Conservation (phyloP, 2,888 invertebrate genomes). For the Nephrotoma appendiculata region DNA sequence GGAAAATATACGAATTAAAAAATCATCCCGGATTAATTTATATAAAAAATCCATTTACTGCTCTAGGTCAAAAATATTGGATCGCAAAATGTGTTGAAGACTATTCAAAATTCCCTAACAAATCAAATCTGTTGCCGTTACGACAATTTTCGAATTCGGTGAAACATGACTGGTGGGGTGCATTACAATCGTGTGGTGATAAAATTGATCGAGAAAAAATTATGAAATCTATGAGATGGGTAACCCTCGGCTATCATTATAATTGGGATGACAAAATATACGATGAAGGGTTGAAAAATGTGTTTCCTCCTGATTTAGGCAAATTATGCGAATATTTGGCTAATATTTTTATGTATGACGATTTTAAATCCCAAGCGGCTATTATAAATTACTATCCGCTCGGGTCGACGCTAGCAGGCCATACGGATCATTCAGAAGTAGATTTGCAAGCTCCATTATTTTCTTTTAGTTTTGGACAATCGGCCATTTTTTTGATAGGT, state of each 20-base stretch:
- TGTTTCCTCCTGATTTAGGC: constrained; percentile 61
- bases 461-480: constrained; percentile 91
- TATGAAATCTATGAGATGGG: constrained; percentile 61
- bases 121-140: constrained; percentile 22
- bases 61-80: constrained; percentile 69
- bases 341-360: constrained; percentile 36
- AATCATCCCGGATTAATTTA: constrained; percentile 59
- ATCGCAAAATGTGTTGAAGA: constrained; percentile 58
- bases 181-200: constrained; percentile 23
- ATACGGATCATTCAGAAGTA: constrained; percentile 87
- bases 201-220: constrained; percentile 19
- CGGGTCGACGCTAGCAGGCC: constrained; percentile 83
- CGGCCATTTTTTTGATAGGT: constrained; percentile 87
- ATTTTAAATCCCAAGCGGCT: constrained; percentile 75
- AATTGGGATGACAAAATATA: constrained; percentile 94
- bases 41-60: constrained; percentile 71
- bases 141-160: constrained; percentile 12
- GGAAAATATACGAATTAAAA: constrained; percentile 48
- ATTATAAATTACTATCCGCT: constrained; percentile 94
- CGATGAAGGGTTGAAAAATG: constrained; percentile 45
- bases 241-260: constrained; percentile 94
- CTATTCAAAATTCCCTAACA: constrained; percentile 55
- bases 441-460: constrained; percentile 77
- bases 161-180: constrained; percentile 48
- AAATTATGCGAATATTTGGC: constrained; percentile 50